Conservation (phyloP, 2,797 vertebrate species). For the Cossypha niveicapilla region DNA sequence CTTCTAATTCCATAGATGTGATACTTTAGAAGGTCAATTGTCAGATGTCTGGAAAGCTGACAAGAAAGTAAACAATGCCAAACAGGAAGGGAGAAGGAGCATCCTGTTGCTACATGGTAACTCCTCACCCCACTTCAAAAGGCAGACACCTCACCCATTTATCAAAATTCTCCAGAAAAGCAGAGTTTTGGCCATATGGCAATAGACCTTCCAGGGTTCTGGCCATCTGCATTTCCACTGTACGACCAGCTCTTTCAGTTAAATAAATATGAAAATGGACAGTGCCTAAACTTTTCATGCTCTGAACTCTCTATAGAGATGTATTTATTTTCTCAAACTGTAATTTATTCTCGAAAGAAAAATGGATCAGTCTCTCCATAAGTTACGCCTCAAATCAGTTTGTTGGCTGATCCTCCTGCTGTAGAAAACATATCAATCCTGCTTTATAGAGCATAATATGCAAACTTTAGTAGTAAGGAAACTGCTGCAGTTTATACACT, state of each 20-base stretch:
- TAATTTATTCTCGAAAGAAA: constrained; percentile 34
- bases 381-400: rapidly evolving
- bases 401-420: not conserved
- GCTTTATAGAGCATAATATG: not conserved
- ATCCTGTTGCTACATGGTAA: not conserved
- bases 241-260: not conserved
- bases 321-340: constrained; percentile 20
- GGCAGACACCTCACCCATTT: not conserved
- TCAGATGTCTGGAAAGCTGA: not conserved
- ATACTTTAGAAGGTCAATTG: not conserved
- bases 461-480: not conserved
- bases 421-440: not conserved
- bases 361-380: not conserved
- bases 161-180: not conserved
- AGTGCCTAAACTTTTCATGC: not conserved
- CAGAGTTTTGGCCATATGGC: not conserved
- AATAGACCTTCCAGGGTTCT: not conserved
- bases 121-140: not conserved
- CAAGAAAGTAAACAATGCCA: not conserved
- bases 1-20: not conserved
- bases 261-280: not conserved
- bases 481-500: not conserved
- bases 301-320: not conserved
- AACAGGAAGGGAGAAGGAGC: not conserved
- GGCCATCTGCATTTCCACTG: not conserved